Evolutionary conservation across 2,113 vertebrate species (phyloP), one percentile per base, ranked within the genome.

Genomic region (Heteronetta atricapilla): DNA sequence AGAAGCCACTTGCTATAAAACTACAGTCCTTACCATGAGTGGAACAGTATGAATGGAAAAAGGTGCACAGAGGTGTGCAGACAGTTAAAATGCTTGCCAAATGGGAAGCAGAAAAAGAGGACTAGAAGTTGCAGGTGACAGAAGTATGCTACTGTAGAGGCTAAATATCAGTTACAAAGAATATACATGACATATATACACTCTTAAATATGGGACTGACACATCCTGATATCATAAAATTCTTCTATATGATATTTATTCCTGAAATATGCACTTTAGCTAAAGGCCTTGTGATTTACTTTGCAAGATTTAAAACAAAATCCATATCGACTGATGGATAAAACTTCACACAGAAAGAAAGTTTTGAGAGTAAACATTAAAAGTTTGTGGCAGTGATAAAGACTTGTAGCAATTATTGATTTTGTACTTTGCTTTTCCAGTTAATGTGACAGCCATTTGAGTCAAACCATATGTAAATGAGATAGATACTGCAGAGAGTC

Each of bases 271-370:
- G 29, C 17, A 56, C 20, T 92, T 90, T 40, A 72, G 64, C 28
- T 78, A 53, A 83, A 73, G n/a, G 29, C 16, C 28, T 90, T 72
- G 38, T 82, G 80, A 56, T 68, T 60, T 22, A 42, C 3, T 10
- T 78, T 75, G 78, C 8, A 72, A 58, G 80, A 86, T 87, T 94
- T 90, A 82, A 94, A 89, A 62, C 31, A 86, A 95, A 89, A 93
- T 86, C 74, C 34, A 31, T 90, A 84, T 44, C 34, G 88, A 56
- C 8, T 38, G 42, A 74, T 55, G 50, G 42, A 64, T 72, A 68
- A 90, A 94, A 58, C 50, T 58, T 18, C 62, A 73, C 34, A 85
- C 3, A 76, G 64, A 92, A 84, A 73, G 21, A 72, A 95, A 91
- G 59, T 95, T 96, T 92, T 89, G 74, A 91, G 50, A 79, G 44